These are phyloP conservation scores for Linnaemya tessellans DNA, from an alignment of 2,888 invertebrate species.

Conservation along the genomic window DNA sequence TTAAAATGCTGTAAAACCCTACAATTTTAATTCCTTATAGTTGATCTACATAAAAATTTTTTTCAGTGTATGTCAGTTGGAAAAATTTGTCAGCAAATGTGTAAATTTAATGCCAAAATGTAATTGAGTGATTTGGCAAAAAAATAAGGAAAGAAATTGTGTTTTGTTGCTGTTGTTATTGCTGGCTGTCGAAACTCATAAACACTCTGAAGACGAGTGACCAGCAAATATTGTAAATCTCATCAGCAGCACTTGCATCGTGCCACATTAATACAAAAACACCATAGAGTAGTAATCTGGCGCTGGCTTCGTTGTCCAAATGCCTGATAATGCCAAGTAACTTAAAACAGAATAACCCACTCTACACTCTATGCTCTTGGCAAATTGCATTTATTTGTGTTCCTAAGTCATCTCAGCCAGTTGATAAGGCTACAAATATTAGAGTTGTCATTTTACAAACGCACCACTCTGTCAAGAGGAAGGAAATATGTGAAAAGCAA, in stretches of 20 bases:
- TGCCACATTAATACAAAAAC: constrained; percentile 22
- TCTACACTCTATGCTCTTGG: constrained; percentile 1
- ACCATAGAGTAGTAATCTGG: constrained; percentile 4
- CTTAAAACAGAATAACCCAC: not conserved
- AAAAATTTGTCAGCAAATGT: constrained; percentile 58
- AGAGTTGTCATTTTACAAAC: not conserved
- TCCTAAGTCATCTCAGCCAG: not conserved
- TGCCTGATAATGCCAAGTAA: constrained; percentile 20
- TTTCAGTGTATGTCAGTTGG: constrained; percentile 9
- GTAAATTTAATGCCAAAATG: constrained; percentile 69
- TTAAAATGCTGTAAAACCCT: no score
- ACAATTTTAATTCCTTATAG: no score
- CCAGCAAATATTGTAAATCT: constrained; percentile 49
- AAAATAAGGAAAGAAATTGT: constrained; percentile 13
- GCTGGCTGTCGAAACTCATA: constrained; percentile 50
- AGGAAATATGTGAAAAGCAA: constrained; percentile 16
- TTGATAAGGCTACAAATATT: constrained; percentile 13
- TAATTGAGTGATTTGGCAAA: constrained; percentile 72
- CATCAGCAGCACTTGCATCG: constrained; percentile 31
- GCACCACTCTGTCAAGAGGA: not conserved
- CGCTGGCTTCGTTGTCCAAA: not conserved
- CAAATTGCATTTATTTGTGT: constrained; percentile 51
- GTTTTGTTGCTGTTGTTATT: constrained; percentile 29
- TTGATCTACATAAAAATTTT: no score
- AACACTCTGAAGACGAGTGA: constrained; percentile 31